Evolutionary conservation across 2,113 vertebrate species (phyloP), one percentile per base, ranked within the genome.

Genomic region (Sceloporus undulatus): DNA sequence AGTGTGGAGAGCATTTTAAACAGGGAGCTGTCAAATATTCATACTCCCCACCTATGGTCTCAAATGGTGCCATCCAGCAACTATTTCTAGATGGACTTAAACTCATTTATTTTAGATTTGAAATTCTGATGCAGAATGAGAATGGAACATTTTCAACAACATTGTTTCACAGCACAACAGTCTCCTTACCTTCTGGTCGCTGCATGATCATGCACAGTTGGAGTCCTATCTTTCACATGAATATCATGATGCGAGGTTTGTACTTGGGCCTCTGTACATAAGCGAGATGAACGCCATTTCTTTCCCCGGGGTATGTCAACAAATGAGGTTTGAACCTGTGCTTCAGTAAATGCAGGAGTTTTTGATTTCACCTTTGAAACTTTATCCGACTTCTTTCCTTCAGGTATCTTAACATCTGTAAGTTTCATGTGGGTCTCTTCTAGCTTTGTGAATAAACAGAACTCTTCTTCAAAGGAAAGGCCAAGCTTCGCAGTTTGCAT

Each of bases 251-350:
- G 48, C 13, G 75, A 88, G 25, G 48, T 81, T 75, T 81, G 81
- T 13, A 59, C 90, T 56, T 85, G 79, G 9, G 65, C 87, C 54
- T 91, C 84, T 42, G 65, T 9, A 78, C 3, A 0, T 66, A 85
- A 42, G 42, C 79, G 76, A 14, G 71, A 88, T 2, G 66, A 40
- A 10, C 86, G 82, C 66, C 52, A 40, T 54, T 87, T 82, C 40
- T 84, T 62, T 40, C 75, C 89, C 3, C 5, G 7, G 48, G n/a
- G 65, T 62, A 27, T 77, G 40, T 87, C 82, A 19, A 76, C 66
- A 40, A 40, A 21, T 3, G 40, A 85, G 5, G 89, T 90, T 59
- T 90, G 89, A 25, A 82, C 79, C 21, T 90, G 85, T 13, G 89
- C 85, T 48, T 87, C 85, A 34, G 52, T 82, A 77, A 79, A 85